phyloP scores from a whole-genome alignment of 64 coral and sea anemone species.

The Montipora capricornis region DNA sequence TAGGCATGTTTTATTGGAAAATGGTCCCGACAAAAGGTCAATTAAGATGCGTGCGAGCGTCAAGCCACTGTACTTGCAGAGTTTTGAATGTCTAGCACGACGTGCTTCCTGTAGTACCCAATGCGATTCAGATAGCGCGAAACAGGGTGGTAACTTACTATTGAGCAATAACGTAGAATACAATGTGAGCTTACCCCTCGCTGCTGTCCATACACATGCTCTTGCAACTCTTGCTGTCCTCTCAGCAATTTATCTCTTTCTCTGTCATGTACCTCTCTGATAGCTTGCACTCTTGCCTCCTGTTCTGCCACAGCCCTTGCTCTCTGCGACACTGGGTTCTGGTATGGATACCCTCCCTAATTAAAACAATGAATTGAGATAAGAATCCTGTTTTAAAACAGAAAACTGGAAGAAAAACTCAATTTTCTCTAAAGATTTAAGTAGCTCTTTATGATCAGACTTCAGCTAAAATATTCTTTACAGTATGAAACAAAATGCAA shows the following conservation, averaged over 20 bases:
- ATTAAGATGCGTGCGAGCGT: too few relatives aligned
- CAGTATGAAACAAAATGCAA: too few relatives aligned
- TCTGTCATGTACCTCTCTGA: conserved; percentile 58
- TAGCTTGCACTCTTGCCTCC: conserved; percentile 57
- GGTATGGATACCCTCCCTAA: conserved; percentile 9
- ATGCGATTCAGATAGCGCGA: not conserved
- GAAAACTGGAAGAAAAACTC: not conserved
- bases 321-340: conserved; percentile 14
- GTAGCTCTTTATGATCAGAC: too few relatives aligned
- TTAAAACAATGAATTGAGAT: not conserved
- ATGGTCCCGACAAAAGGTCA: too few relatives aligned
- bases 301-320: conserved; percentile 58
- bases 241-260: conserved; percentile 41
- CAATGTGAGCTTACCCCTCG: not conserved
- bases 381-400: not conserved
- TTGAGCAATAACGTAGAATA: not conserved
- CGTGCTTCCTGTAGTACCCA: too few relatives aligned
- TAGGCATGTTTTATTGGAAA: too few relatives aligned
- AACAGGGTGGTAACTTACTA: not conserved
- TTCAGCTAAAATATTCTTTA: too few relatives aligned
- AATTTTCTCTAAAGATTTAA: too few relatives aligned
- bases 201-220: conserved; percentile 35
- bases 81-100: too few relatives aligned
- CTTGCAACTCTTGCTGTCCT: conserved; percentile 50
- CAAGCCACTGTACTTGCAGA: too few relatives aligned